Evolutionary conservation across 35 echinoderm and acorn worm genomes (phyloP).

Genomic region (Heliocidaris erythrogramma): DNA sequence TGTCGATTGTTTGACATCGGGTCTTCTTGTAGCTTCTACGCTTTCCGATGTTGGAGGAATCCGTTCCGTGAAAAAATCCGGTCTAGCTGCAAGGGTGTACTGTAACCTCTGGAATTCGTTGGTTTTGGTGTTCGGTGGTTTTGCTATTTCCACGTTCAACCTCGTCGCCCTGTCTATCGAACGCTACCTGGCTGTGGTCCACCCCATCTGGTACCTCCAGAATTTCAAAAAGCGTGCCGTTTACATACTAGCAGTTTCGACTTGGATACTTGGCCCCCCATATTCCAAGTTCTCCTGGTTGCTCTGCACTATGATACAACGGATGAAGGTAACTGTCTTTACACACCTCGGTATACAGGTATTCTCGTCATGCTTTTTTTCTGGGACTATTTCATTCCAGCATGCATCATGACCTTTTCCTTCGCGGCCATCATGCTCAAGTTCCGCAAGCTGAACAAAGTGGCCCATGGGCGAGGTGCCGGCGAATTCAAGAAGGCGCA

Average conservation of each 20-base stretch:
- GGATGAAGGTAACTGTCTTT: neutral
- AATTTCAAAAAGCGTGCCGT: slow-evolving; percentile 44
- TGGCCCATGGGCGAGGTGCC: slow-evolving; percentile 13
- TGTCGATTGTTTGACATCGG: slow-evolving; percentile 53
- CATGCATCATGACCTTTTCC: slow-evolving; percentile 66
- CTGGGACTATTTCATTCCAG: slow-evolving; percentile 74
- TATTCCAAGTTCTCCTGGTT: slow-evolving; percentile 50
- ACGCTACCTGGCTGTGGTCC: slow-evolving; percentile 69
- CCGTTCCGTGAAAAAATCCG: neutral
- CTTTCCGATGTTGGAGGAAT: slow-evolving; percentile 20
- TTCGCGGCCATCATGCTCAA: slow-evolving; percentile 61
- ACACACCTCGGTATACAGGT: neutral
- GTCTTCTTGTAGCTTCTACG: slow-evolving; percentile 45
- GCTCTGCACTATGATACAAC: neutral
- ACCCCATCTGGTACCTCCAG: slow-evolving; percentile 60
- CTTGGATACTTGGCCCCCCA: slow-evolving; percentile 63
- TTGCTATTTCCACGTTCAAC: slow-evolving; percentile 76
- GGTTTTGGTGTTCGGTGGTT: slow-evolving; percentile 53
- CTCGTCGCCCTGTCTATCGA: slow-evolving; percentile 76
- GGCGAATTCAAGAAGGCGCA: neutral
- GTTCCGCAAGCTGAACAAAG: slow-evolving; percentile 58
- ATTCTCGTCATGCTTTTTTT: slow-evolving; percentile 61
- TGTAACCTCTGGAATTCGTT: slow-evolving; percentile 66
- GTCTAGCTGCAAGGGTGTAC: slow-evolving; percentile 20
- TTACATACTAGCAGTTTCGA: neutral